phyloP scores from a whole-genome alignment of 2,888 invertebrate species.

The Tetranychus piercei region DNA sequence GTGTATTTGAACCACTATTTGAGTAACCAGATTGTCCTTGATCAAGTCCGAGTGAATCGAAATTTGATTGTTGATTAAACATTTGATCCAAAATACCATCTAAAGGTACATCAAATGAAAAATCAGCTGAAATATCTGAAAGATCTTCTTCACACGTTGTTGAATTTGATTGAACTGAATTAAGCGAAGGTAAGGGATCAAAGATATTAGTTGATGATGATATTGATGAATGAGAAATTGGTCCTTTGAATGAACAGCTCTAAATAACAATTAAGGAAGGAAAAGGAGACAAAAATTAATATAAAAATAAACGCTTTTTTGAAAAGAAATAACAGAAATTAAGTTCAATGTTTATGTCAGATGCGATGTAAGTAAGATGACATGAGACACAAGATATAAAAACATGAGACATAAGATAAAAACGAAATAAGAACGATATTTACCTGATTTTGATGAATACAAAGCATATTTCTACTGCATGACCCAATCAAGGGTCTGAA shows the following conservation, averaged over 20 bases:
- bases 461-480: neutral
- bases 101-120: constrained; percentile 16
- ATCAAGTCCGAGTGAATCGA: neutral
- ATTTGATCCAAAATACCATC: constrained; percentile 16
- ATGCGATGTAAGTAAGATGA: too few species aligned
- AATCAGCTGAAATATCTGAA: constrained; percentile 16
- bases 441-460: neutral
- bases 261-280: neutral
- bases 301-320: neutral
- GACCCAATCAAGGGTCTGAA: neutral
- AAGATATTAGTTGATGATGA: neutral
- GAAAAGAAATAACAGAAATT: neutral
- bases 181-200: neutral
- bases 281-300: neutral
- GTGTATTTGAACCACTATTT: neutral
- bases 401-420: neutral
- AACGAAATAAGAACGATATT: neutral
- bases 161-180: neutral
- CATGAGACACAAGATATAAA: neutral
- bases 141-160: constrained; percentile 12
- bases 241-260: neutral
- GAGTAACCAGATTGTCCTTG: neutral
- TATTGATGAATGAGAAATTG: neutral
- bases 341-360: too few species aligned
- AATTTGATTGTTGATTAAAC: constrained; percentile 8